Base-by-base conservation (phyloP, 2,888 invertebrate genomes). In the Nasonia oneida region DNA sequence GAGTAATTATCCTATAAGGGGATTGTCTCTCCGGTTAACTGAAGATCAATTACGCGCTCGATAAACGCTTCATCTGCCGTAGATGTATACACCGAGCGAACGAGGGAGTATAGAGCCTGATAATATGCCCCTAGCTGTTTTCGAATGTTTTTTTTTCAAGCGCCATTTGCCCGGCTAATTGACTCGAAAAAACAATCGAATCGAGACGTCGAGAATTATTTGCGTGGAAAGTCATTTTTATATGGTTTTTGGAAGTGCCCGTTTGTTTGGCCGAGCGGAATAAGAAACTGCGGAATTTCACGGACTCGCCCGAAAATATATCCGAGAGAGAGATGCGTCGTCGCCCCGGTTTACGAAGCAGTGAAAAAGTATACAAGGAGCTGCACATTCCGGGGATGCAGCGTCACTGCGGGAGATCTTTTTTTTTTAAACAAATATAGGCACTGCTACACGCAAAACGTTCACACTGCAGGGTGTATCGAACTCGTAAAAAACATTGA, bases 1-100 rank as follows among this genome's bases (percentile, higher is more conserved):
- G 57, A 33, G 78, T 85, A 81, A 82, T 85, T 82, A 85, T 71
- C 85, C 82, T 82, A 75, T 82, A 78, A 78, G 85, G 67, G 85
- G 78, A 81, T 82, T 57, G 33, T 67, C 53, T 67, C 53, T 33
- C 50, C 75, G 73, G 39, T 82, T 78, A 74, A 81, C 53, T n/a
- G 23, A 79, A 74, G 82, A 82, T 82, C 85, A 85, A 85, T 85
- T 85, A 77, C 77, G 64, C 18, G 64, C 82, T 33, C 64, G 42
- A 61, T 64, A 82, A 82, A 70, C n/a, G 76, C 82, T 82, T 70
- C 42, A 81, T 81, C 76, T 64, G 37, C 70, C 3, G 18, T 29
- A 83, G 53, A 78, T 61, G 39, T 42, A 74, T 37, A 57, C 6
- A 57, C 3, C 2, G 14, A 29, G 1, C 6, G 42, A 29, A 57